A percentile compares a stretch with the other conserved stretches of the same genome.
Evolutionary conservation across 2,888 invertebrate genomes (phyloP).

Genomic region (Tachystola acroxantha): DNA sequence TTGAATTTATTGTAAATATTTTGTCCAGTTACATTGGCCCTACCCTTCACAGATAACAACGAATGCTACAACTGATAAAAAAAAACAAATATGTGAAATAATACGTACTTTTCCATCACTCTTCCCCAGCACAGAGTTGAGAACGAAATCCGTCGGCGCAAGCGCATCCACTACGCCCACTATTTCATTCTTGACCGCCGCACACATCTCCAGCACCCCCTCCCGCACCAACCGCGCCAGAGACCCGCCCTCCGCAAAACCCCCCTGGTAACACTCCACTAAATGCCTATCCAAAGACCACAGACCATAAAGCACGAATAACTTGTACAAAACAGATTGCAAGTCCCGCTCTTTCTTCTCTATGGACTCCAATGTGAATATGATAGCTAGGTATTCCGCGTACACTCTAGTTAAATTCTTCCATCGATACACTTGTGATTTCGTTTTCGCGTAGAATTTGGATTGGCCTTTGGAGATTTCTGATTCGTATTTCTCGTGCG

Average conservation of each 20-base stretch:
- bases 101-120: constrained; percentile 88
- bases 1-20: too few relatives aligned
- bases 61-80: too few relatives aligned
- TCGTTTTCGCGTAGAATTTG: constrained; percentile 87
- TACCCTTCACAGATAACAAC: too few relatives aligned
- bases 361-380: constrained; percentile 71
- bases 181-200: constrained; percentile 84
- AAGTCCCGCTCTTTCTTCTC: constrained; percentile 49
- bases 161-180: constrained; percentile 90
- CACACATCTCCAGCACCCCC: constrained; percentile 83
- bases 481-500: constrained; percentile 78
- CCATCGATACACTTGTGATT: constrained; percentile 89
- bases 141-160: constrained; percentile 92
- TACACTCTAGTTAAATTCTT: constrained; percentile 86
- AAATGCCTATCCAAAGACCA: constrained; percentile 83
- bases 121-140: constrained; percentile 91
- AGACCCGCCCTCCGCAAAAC: constrained; percentile 69
- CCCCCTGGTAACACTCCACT: constrained; percentile 84
- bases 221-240: constrained; percentile 81
- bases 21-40: too few relatives aligned
- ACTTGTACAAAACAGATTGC: constrained; percentile 67
- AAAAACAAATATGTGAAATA: too few relatives aligned
- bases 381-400: constrained; percentile 82
- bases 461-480: constrained; percentile 78
- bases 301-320: constrained; percentile 57